A percentile compares a stretch with the other conserved stretches of the same genome.
These are phyloP conservation scores for Tetragonula clypearis DNA, from an alignment of 1,140 invertebrate genomes.

Conservation along the genomic window DNA sequence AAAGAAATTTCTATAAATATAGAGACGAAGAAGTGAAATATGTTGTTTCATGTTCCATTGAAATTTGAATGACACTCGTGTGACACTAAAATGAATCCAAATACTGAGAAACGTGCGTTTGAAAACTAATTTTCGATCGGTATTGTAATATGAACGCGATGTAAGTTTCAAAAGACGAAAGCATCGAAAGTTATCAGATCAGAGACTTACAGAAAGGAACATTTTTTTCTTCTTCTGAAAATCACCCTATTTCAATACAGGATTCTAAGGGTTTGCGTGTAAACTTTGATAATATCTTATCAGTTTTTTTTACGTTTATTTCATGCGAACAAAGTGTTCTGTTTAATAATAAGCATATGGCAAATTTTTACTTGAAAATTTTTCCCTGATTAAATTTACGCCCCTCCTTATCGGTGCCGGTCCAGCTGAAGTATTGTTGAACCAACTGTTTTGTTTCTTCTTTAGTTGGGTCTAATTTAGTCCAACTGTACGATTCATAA, in stretches of 20 bases:
- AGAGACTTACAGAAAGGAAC: slow-evolving; percentile 46
- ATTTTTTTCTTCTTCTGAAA: slow-evolving; percentile 25
- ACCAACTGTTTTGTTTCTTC: slow-evolving; percentile 95
- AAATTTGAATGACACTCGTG: slow-evolving; percentile 7
- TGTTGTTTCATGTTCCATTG: background rate
- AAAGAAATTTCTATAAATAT: slow-evolving; percentile 12
- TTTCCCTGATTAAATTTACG: slow-evolving; percentile 99
- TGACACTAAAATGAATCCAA: slow-evolving; percentile 14
- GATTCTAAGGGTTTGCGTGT: slow-evolving; percentile 52
- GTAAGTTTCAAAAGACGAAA: slow-evolving; percentile 21
- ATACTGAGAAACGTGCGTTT: background rate
- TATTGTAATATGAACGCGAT: background rate
- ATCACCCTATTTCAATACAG: slow-evolving; percentile 43
- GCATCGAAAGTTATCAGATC: slow-evolving; percentile 19
- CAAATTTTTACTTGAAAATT: slow-evolving; percentile 96
- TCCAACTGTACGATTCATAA: slow-evolving; percentile 98
- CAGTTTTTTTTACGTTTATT: slow-evolving; percentile 69
- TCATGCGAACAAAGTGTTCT: slow-evolving; percentile 67
- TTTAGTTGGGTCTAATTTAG: slow-evolving; percentile 92
- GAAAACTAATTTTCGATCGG: background rate
- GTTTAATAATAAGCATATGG: slow-evolving; percentile 68
- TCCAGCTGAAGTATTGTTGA: slow-evolving; percentile 96
- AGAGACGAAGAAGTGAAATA: slow-evolving; percentile 5
- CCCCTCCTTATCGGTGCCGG: slow-evolving; percentile 92
- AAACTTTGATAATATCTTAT: slow-evolving; percentile 56